Evolutionary conservation across 2,888 invertebrate species (phyloP).

Genomic region (Dermolepida albohirtum): DNA sequence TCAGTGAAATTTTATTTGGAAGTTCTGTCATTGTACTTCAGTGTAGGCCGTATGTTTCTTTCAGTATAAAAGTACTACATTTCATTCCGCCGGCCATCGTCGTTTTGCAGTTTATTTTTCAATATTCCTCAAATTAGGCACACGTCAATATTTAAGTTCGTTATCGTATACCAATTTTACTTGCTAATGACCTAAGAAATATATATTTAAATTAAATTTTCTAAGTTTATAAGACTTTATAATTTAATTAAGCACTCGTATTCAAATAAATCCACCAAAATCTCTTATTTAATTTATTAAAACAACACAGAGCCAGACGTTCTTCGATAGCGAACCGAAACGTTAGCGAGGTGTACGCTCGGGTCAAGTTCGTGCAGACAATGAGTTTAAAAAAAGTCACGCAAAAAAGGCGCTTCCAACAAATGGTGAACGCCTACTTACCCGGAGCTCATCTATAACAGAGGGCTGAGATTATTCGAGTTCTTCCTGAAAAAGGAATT

Average conservation of each 20-base stretch:
- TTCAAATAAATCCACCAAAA: slow-evolving; percentile 7
- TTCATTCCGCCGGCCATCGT: too few relatives aligned
- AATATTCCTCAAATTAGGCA: too few relatives aligned
- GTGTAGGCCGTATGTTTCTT: too few relatives aligned
- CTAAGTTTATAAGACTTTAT: slow-evolving; percentile 1
- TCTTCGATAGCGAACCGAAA: slow-evolving; percentile 5
- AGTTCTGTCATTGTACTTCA: too few relatives aligned
- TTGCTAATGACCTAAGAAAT: too few relatives aligned
- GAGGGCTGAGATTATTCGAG: slow-evolving; percentile 26
- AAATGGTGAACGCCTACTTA: slow-evolving; percentile 26
- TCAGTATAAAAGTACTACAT: too few relatives aligned
- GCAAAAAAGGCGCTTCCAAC: slow-evolving; percentile 3
- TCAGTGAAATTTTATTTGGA: too few relatives aligned
- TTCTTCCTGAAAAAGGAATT: slow-evolving; percentile 26
- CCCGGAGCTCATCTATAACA: slow-evolving; percentile 26
- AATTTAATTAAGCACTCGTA: slow-evolving; percentile 10
- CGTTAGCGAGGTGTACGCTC: neutral
- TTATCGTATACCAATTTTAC: too few relatives aligned
- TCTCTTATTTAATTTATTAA: slow-evolving; percentile 24
- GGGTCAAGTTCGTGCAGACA: slow-evolving; percentile 4
- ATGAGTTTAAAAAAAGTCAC: slow-evolving; percentile 3
- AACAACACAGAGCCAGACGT: slow-evolving; percentile 7
- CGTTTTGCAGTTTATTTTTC: too few relatives aligned
- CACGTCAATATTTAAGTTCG: too few relatives aligned
- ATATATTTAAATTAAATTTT: too few relatives aligned